Evolutionary conservation across 2,113 vertebrate species (phyloP).

Genomic region (Cyphomyrus plagiostoma): DNA sequence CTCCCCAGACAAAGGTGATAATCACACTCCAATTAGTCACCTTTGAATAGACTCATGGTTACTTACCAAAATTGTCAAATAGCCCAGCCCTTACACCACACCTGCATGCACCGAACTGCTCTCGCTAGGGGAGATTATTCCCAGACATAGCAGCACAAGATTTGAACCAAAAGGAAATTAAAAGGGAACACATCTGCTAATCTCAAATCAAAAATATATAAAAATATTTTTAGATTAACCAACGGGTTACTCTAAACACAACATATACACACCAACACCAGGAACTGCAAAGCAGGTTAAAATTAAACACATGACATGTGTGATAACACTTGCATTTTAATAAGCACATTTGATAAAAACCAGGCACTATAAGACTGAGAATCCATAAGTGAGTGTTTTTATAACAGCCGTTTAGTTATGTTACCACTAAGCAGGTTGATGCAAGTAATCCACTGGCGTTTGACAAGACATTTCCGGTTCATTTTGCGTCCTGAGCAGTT

Average conservation of each 20-base stretch:
- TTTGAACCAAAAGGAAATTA: not conserved
- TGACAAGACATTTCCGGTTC: not conserved
- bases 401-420: not conserved
- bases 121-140: not conserved
- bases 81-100: not conserved
- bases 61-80: not conserved
- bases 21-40: not conserved
- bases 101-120: not conserved
- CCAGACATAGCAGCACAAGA: not conserved
- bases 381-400: not conserved
- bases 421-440: not conserved
- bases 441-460: not conserved
- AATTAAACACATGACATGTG: not conserved
- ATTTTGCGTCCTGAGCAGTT: not conserved
- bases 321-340: not conserved
- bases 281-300: not conserved
- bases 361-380: not conserved
- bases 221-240: too few relatives aligned
- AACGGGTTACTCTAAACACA: not conserved
- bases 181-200: not conserved
- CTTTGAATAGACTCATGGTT: not conserved
- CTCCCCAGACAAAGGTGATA: not conserved
- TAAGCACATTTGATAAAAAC: not conserved
- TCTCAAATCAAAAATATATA: not conserved
- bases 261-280: not conserved